phyloP scores from a whole-genome alignment of 2,797 vertebrate genomes.

The Hoplostethus atlanticus region DNA sequence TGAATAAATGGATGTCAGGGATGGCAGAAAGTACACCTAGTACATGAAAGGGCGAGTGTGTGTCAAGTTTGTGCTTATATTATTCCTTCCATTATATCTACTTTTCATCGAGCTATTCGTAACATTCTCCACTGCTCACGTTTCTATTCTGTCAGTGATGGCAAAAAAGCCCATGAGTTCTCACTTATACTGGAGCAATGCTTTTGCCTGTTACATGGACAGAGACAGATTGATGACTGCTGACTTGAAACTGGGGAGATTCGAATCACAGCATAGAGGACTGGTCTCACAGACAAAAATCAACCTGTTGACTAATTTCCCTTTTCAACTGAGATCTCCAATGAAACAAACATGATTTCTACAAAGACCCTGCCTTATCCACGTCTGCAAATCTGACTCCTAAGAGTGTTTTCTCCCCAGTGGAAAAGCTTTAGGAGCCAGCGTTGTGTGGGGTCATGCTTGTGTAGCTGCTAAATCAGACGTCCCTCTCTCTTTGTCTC shows the following conservation, averaged over 20 bases:
- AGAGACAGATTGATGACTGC: too few relatives aligned
- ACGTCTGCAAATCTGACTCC: background rate
- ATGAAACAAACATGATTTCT: too few relatives aligned
- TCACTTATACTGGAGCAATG: background rate
- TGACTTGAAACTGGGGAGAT: too few relatives aligned
- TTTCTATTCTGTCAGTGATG: background rate
- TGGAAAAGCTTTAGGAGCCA: constrained; percentile 7
- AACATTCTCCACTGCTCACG: background rate
- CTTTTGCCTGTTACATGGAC: background rate
- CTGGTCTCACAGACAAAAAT: background rate
- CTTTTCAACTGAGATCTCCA: background rate
- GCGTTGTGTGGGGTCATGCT: constrained; percentile 36
- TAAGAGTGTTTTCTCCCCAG: background rate
- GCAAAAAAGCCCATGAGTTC: background rate
- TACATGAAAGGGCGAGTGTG: background rate
- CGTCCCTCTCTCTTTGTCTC: constrained; percentile 38
- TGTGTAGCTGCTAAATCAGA: constrained; percentile 66
- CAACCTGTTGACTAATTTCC: background rate
- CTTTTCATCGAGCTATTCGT: background rate
- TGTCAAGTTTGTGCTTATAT: background rate
- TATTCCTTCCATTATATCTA: background rate
- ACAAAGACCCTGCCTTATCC: background rate
- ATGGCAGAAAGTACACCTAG: background rate
- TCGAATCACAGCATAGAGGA: background rate
- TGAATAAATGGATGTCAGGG: too few relatives aligned